phyloP scores from a whole-genome alignment of 2,797 vertebrate species.

The Rhinatrema bivittatum region DNA sequence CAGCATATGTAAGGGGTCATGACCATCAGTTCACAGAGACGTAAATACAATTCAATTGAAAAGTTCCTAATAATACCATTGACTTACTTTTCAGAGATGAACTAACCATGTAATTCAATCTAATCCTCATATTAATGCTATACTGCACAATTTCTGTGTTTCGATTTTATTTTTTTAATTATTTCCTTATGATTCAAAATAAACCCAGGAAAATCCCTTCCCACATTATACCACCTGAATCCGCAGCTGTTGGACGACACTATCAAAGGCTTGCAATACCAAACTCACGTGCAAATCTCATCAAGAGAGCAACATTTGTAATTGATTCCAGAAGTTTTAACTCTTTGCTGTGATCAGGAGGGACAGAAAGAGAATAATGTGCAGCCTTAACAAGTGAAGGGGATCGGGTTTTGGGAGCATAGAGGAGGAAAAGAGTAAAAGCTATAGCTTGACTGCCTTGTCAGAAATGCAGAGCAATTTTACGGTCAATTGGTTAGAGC shows the following conservation, averaged over 20 bases:
- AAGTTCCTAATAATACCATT: constrained; percentile 24
- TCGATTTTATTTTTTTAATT: constrained; percentile 42
- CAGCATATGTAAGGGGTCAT: constrained; percentile 33
- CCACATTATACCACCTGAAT: constrained; percentile 80
- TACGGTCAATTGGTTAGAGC: constrained; percentile 92
- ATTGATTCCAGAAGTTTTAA: constrained; percentile 94
- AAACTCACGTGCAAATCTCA: constrained; percentile 88
- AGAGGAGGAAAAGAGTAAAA: constrained; percentile 73
- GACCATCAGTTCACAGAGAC: constrained; percentile 13
- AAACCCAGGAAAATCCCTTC: constrained; percentile 63
- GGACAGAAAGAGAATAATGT: constrained; percentile 79
- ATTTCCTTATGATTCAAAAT: constrained; percentile 64
- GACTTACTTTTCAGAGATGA: constrained; percentile 28
- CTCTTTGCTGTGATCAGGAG: constrained; percentile 67
- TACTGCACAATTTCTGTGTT: constrained; percentile 36
- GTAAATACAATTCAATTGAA: constrained; percentile 32
- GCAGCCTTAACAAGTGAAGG: constrained; percentile 57
- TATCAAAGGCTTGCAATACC: constrained; percentile 66
- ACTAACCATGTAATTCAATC: constrained; percentile 41
- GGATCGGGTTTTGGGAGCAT: constrained; percentile 39
- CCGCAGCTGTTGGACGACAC: constrained; percentile 75
- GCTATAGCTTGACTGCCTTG: constrained; percentile 62
- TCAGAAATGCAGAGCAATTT: constrained; percentile 86
- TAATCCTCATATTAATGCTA: constrained; percentile 37
- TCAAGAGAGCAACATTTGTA: constrained; percentile 86